These are phyloP conservation scores for Drosophila arizonae DNA, from an alignment of 1,140 invertebrate species.

Conservation along the genomic window DNA sequence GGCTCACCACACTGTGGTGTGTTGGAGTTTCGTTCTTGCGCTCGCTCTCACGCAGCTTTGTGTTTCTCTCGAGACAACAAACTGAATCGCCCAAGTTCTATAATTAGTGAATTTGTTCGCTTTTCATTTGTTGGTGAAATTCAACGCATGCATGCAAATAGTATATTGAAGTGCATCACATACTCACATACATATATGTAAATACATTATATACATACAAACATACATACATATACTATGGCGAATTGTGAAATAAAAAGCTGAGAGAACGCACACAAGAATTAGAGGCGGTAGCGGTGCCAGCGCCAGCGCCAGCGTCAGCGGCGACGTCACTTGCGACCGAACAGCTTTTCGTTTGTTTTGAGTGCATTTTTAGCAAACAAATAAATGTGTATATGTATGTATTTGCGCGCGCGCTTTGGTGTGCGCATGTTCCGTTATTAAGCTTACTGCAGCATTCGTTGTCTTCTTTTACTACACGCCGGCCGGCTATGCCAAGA, in stretches of 20 bases:
- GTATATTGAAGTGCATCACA: background rate
- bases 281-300: conserved; percentile 9
- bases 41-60: background rate
- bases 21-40: background rate
- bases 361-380: conserved; percentile 54
- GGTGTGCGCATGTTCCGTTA: conserved; percentile 27
- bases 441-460: conserved; percentile 31
- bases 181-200: background rate
- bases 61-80: conserved; percentile 3
- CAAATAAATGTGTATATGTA: conserved; percentile 11
- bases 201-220: background rate
- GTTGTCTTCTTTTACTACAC: conserved; percentile 6
- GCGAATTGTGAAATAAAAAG: conserved; percentile 31
- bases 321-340: background rate
- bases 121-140: conserved; percentile 50
- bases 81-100: conserved; percentile 37
- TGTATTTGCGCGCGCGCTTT: conserved; percentile 5
- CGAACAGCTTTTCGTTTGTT: conserved; percentile 43
- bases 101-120: conserved; percentile 58
- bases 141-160: conserved; percentile 1
- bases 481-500: background rate
- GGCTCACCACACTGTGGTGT: conserved; percentile 26
- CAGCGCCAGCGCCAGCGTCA: background rate
- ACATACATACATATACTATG: conserved; percentile 1
- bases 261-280: conserved; percentile 7